Evolutionary conservation across 2,888 invertebrate species (phyloP).

Genomic region (Eilema depressum): DNA sequence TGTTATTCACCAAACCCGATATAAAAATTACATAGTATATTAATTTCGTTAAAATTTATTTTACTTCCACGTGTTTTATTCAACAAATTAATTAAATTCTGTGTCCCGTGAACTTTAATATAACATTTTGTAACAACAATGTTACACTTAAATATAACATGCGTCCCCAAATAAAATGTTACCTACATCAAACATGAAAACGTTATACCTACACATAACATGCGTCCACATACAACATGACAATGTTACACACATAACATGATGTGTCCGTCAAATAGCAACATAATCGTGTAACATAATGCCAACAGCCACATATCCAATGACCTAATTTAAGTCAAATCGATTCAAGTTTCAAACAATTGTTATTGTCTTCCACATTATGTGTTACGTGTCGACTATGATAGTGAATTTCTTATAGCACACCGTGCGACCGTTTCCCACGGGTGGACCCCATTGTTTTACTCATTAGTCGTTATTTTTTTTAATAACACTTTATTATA

Average conservation of each 20-base stretch:
- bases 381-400: constrained; percentile 52
- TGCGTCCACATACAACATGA: not conserved
- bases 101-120: no score
- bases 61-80: not conserved
- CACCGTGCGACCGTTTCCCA: constrained; percentile 78
- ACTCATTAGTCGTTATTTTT: constrained; percentile 70
- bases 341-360: constrained; percentile 61
- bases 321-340: constrained; percentile 51
- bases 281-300: constrained; percentile 11
- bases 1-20: not conserved
- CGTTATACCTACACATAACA: not conserved
- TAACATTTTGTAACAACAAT: not conserved
- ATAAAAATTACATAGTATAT: not conserved
- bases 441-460: constrained; percentile 69
- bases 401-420: constrained; percentile 46
- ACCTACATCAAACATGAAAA: no score
- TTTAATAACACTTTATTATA: constrained; percentile 78
- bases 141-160: not conserved
- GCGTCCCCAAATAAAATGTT: not conserved
- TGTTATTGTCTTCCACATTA: constrained; percentile 65
- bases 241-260: not conserved
- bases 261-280: not conserved
- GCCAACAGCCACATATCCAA: constrained; percentile 32
- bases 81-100: not conserved
- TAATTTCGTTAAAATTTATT: not conserved